Conservation (phyloP, 2,113 vertebrate genomes). For the Dasyprocta punctata region DNA sequence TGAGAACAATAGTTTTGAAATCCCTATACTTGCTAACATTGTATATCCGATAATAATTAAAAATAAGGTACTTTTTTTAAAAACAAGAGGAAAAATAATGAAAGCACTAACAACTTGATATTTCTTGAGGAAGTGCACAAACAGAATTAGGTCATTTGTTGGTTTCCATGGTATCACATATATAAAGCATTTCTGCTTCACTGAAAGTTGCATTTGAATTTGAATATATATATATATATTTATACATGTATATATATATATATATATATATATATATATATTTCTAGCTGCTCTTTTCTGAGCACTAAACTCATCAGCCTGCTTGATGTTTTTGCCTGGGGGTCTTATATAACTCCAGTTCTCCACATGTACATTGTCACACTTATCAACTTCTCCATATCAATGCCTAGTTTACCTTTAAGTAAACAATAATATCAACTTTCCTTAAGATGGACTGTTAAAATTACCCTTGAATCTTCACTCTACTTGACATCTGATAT, state of each 20-base stretch:
- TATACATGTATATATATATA: too few relatives aligned
- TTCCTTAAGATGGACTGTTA: neutral
- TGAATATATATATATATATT: neutral
- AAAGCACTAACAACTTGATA: neutral
- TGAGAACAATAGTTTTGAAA: slow-evolving; percentile 13
- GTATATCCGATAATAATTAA: neutral
- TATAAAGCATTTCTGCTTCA: neutral
- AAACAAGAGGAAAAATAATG: neutral
- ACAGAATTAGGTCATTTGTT: slow-evolving; percentile 20
- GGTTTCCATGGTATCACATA: neutral
- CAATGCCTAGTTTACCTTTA: neutral
- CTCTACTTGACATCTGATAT: neutral
- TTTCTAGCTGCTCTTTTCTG: neutral
- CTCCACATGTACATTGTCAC: neutral
- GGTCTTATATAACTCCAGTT: neutral
- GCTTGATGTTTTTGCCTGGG: neutral
- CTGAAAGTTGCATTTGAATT: neutral
- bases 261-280: neutral
- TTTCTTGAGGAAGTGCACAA: neutral
- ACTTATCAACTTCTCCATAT: neutral
- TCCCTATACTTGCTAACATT: neutral
- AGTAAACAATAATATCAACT: neutral
- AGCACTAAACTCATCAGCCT: neutral
- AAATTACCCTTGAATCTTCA: neutral
- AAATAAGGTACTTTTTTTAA: neutral